phyloP scores from a whole-genome alignment of 1,140 invertebrate species.

The Himalopsyche phryganea region DNA sequence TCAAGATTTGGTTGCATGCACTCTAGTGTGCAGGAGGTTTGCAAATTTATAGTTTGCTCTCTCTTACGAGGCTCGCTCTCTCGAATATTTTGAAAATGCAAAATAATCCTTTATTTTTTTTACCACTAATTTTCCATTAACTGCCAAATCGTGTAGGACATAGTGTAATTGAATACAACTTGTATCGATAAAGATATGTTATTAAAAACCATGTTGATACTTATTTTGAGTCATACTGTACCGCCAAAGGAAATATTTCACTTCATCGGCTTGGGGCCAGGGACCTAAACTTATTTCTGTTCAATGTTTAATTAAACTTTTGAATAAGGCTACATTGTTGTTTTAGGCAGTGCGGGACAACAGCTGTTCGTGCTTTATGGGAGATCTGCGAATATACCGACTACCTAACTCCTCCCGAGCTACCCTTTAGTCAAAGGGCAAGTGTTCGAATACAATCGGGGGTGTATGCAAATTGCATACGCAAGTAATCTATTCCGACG shows the following conservation, averaged over 20 bases:
- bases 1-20: too few species aligned
- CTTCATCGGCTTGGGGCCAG: neutral
- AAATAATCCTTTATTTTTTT: too few species aligned
- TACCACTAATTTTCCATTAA: too few species aligned
- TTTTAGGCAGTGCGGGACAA: slow-evolving; percentile 15
- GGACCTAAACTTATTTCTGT: slow-evolving; percentile 10
- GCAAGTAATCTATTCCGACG: neutral
- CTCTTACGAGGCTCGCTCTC: too few species aligned
- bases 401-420: neutral
- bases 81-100: too few species aligned
- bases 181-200: too few species aligned
- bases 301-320: slow-evolving; percentile 29
- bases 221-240: neutral
- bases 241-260: neutral
- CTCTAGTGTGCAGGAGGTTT: too few species aligned
- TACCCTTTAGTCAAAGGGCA: neutral
- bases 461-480: neutral
- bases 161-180: too few species aligned
- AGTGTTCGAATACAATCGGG: neutral
- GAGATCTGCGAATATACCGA: neutral
- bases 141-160: too few species aligned
- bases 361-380: slow-evolving; percentile 19
- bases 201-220: too few species aligned
- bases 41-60: too few species aligned
- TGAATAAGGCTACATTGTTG: slow-evolving; percentile 14